Evolutionary conservation across 2,797 vertebrate genomes (phyloP), one percentile per base, ranked within the genome.

Genomic region (Yasuhikotakia modesta): DNA sequence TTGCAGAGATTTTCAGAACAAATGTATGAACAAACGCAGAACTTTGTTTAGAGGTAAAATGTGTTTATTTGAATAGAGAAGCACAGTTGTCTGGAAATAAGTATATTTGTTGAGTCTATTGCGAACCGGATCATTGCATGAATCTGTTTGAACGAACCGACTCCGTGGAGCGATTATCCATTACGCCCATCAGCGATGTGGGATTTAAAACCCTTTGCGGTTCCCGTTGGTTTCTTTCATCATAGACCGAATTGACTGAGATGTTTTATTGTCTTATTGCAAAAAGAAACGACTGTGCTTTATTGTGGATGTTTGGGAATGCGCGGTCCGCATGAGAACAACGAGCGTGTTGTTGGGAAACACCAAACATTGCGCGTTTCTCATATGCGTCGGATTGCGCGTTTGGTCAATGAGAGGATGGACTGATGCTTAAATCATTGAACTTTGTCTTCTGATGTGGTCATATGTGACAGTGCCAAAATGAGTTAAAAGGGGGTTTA

Each of bases 141-240:
- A 10, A 61, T 22, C 12, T 2, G 12, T 55, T 7, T 48, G 5
- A 70, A 55, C 16, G 76, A 78, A 64, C n/a, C 76, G 68, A 65
- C 32, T 78, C 68, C 35, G 58, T 13, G 4, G 21, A 71, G 30
- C 17, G 68, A 71, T 21, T 65, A 30, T 71, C 35, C 60, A 61
- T 64, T 55, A 71, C 58, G 76, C 76, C 76, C 68, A 71, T 64
- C 11, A 61, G 67, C 48, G 21, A 27, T 30, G 32, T 39, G 17
- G 17, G 60, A 45, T 70, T 43, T 78, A 45, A 65, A 67, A 35
- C 46, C 60, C 43, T 32, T 78, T 78, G 76, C 58, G 46, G 45
- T 70, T 52, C 46, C 46, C 30, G 58, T 70, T 63, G 50, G 5
- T 30, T 19, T 64, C 21, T 19, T 43, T 70, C 2, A 19, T 19